phyloP scores from a whole-genome alignment of 2,888 invertebrate genomes.

The Polyommatus icarus region DNA sequence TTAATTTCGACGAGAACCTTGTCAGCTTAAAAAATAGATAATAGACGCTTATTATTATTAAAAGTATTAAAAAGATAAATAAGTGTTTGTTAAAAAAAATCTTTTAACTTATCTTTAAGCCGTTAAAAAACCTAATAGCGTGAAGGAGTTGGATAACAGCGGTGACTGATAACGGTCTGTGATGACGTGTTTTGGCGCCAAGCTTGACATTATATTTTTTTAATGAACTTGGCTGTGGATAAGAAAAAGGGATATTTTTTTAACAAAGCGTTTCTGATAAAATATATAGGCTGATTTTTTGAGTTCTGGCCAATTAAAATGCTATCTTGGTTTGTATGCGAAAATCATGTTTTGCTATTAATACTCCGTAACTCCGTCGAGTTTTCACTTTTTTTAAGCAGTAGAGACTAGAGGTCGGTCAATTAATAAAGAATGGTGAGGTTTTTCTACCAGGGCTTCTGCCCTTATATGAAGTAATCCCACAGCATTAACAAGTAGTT shows the following conservation, averaged over 20 bases:
- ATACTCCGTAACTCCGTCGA: too few relatives aligned
- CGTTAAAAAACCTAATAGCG: constrained; percentile 7
- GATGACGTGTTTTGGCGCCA: constrained; percentile 27
- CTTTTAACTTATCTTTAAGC: neutral
- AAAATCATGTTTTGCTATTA: too few relatives aligned
- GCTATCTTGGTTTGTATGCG: too few relatives aligned
- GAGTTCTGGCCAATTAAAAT: too few relatives aligned
- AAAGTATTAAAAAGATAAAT: too few relatives aligned
- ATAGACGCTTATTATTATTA: too few relatives aligned
- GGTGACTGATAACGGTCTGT: constrained; percentile 20
- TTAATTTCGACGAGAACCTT: too few relatives aligned
- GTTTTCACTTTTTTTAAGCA: too few relatives aligned
- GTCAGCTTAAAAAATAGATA: too few relatives aligned
- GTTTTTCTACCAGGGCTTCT: neutral
- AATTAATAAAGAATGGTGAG: neutral
- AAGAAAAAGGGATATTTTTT: neutral
- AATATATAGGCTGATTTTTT: too few relatives aligned
- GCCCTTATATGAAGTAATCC: neutral
- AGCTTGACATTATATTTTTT: neutral
- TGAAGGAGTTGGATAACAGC: neutral
- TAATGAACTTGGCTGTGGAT: neutral
- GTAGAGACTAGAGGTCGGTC: neutral
- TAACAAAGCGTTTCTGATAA: too few relatives aligned
- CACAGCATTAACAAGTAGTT: neutral
- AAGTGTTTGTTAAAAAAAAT: neutral